phyloP scores from a whole-genome alignment of 2,113 vertebrate species.

The Xiphophorus couchianus region DNA sequence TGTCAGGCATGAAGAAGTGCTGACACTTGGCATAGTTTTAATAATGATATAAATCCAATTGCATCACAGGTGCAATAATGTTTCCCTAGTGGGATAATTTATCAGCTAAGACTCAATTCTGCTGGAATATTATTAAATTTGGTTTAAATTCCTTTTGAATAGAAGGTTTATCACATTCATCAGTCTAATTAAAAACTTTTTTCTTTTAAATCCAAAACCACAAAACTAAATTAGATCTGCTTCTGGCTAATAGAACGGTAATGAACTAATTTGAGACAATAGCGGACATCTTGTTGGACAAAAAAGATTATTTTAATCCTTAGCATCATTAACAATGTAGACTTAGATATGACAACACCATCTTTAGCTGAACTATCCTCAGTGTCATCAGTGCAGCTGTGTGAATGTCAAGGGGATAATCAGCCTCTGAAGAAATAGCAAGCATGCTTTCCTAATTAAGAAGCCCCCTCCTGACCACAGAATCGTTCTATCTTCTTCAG shows the following conservation, averaged over 20 bases:
- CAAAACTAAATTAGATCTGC: not conserved
- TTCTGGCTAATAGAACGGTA: not conserved
- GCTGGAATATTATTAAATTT: conserved; percentile 18
- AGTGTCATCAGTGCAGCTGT: conserved; percentile 32
- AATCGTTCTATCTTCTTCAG: conserved; percentile 25
- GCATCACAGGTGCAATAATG: conserved; percentile 19
- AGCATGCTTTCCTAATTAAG: conserved; percentile 28
- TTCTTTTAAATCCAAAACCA: conserved; percentile 5
- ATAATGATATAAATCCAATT: conserved; percentile 10
- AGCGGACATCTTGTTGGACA: not conserved
- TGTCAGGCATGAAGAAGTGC: conserved; percentile 32
- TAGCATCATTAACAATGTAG: conserved; percentile 21
- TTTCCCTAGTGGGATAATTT: not conserved
- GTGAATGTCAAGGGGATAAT: conserved; percentile 55
- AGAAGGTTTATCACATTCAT: conserved; percentile 7
- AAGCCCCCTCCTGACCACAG: conserved; percentile 15
- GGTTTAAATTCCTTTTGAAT: conserved; percentile 14
- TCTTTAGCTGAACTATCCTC: conserved; percentile 25
- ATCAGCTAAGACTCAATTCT: not conserved
- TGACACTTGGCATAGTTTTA: not conserved
- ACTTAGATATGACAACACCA: not conserved
- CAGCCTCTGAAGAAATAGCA: conserved; percentile 26
- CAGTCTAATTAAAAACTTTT: conserved; percentile 18
- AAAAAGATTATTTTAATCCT: not conserved
- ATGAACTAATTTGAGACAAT: not conserved